A percentile compares a stretch with the other conserved stretches of the same genome.
Evolutionary conservation across 2,888 invertebrate species (phyloP).

Genomic region (Agapetus fuscipes): DNA sequence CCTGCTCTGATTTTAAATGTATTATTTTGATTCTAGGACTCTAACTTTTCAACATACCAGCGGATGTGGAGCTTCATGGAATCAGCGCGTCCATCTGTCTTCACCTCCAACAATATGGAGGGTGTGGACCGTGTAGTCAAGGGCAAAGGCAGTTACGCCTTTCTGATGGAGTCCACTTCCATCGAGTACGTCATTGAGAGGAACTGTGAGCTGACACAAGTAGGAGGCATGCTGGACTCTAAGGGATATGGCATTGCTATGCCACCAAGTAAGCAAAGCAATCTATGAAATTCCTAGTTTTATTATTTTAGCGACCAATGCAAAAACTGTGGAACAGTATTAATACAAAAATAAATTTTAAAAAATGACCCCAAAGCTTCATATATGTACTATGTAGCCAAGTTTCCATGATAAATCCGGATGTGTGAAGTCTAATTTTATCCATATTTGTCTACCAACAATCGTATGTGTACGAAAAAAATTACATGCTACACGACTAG

Average conservation of each 20-base stretch:
- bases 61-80: conserved; percentile 96
- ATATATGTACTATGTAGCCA: too few species aligned
- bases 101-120: conserved; percentile 75
- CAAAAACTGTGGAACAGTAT: too few species aligned
- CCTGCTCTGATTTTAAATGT: too few species aligned
- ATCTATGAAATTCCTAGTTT: background rate
- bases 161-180: conserved; percentile 94
- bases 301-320: too few species aligned
- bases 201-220: conserved; percentile 83
- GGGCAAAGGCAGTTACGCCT: conserved; percentile 84
- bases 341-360: too few species aligned
- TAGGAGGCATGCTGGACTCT: conserved; percentile 85
- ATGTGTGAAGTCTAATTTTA: too few species aligned
- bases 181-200: conserved; percentile 91
- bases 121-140: conserved; percentile 84
- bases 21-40: conserved; percentile 70
- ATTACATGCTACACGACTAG: too few species aligned
- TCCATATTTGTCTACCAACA: background rate
- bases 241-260: conserved; percentile 95
- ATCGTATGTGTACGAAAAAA: too few species aligned
- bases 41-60: conserved; percentile 88
- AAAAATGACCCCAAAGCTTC: too few species aligned
- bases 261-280: conserved; percentile 65
- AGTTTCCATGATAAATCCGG: too few species aligned
- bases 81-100: conserved; percentile 77